Percentiles rank a stretch among this genome's conserved stretches.
Conservation (phyloP, 2,113 vertebrate species). For the Sapayoa aenigma region DNA sequence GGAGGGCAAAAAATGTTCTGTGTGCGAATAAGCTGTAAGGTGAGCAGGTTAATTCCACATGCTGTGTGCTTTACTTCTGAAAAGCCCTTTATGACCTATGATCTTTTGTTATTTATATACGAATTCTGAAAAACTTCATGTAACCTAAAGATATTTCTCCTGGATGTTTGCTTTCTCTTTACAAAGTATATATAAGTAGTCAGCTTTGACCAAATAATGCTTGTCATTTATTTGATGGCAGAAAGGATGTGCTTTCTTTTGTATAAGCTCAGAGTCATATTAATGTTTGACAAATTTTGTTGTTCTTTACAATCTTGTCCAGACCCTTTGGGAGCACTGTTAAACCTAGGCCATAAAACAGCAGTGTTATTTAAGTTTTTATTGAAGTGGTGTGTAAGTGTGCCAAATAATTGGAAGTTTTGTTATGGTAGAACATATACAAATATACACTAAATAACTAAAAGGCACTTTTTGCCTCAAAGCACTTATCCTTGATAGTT, state of each 20-base stretch:
- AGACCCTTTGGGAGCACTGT: neutral
- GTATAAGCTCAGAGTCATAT: neutral
- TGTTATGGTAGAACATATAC: neutral
- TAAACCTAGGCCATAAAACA: neutral
- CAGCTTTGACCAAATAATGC: neutral
- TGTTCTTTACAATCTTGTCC: neutral
- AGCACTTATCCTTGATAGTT: neutral
- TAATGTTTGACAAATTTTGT: neutral
- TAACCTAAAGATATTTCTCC: neutral
- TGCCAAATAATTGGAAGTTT: neutral
- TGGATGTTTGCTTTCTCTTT: neutral
- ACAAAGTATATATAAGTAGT: neutral
- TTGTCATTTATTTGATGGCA: neutral
- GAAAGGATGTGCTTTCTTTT: neutral
- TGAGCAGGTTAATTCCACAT: neutral
- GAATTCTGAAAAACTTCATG: neutral
- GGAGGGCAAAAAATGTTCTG: too few species aligned
- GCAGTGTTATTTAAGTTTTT: neutral
- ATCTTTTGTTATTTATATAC: neutral
- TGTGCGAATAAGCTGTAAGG: neutral
- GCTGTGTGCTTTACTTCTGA: neutral
- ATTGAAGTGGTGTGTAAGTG: neutral
- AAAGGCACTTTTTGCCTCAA: neutral
- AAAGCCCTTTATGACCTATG: neutral
- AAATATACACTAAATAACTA: neutral